These are phyloP conservation scores for Pogonomyrmex barbatus DNA, from an alignment of 1,140 invertebrate genomes.

Conservation along the genomic window DNA sequence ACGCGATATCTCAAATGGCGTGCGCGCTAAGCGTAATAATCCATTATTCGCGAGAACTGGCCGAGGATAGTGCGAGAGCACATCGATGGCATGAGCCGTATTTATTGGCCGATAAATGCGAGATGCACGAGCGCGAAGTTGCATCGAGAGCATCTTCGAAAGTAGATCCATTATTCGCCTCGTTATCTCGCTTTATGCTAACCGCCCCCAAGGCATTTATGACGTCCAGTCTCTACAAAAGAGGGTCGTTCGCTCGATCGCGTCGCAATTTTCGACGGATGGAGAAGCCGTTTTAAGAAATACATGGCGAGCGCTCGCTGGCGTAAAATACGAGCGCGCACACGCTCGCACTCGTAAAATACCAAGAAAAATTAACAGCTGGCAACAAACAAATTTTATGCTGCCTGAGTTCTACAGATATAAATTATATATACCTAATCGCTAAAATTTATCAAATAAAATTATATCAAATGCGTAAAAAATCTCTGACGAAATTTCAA, in stretches of 20 bases:
- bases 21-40: constrained; percentile 44
- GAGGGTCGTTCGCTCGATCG: constrained; percentile 19
- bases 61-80: constrained; percentile 18
- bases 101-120: constrained; percentile 45
- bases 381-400: not conserved
- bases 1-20: constrained; percentile 14
- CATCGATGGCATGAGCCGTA: constrained; percentile 2
- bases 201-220: constrained; percentile 49
- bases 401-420: not conserved
- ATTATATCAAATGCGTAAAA: not conserved
- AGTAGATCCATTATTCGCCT: constrained; percentile 64
- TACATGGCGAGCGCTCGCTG: not conserved
- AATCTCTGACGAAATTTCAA: not conserved
- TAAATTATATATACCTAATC: not conserved
- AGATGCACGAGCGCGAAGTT: constrained; percentile 32
- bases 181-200: constrained; percentile 59
- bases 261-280: constrained; percentile 30
- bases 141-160: constrained; percentile 41
- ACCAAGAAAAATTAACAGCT: constrained; percentile 18
- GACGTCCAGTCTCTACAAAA: not conserved
- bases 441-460: not conserved
- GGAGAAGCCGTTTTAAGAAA: constrained; percentile 23
- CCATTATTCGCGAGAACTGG: constrained; percentile 46
- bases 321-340: constrained; percentile 19
- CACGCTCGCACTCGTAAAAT: not conserved